Evolutionary conservation across 2,113 vertebrate genomes (phyloP), one percentile per base, ranked within the genome.

Genomic region (Natator depressus): DNA sequence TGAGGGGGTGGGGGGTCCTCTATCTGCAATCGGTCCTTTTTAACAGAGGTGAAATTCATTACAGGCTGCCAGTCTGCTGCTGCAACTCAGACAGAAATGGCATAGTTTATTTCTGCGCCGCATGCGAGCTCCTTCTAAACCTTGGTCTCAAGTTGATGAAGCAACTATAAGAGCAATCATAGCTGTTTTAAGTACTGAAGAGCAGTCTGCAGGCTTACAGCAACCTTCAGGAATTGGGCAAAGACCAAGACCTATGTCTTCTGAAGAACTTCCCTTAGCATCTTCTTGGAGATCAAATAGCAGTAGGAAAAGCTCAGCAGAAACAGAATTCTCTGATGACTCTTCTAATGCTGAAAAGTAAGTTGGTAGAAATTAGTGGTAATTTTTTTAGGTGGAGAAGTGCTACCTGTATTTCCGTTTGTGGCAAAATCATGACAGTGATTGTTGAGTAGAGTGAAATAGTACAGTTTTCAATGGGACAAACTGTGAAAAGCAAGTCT

Each of bases 201-300:
- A 99, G 84, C 98, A 99, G 89, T 96, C 82, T 54, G 98, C 98
- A 53, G 98, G 99, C 65, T 98, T 99, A 90, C 99, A 99, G 86
- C 99, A 99, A 87, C 99, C 99, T 57, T 98, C 99, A 46, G 99
- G 99, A 81, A 99, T 99, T 90, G 99, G 99, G 53, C 99, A 99
- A 97, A 98, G 99, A 92, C 99, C 99, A 90, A 98, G 98, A 82
- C 98, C 98, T 72, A 97, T 99, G 98, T 95, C 96, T 90, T 98
- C 98, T 59, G 99, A 99, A 93, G 99, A 99, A 46, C 96, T 94
- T 82, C 95, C 95, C n/a, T 94, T 97, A 69, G 62, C 95, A 20
- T 97, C 98, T 20, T 90, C 97, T 2, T 98, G 98, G 98, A 98
- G 91, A 55, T 97, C 89, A 95, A 94, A 92, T 76, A 98, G 97